These are phyloP conservation scores for Himantopus leucocephalus DNA, from an alignment of 2,113 vertebrate species.

Conservation along the genomic window DNA sequence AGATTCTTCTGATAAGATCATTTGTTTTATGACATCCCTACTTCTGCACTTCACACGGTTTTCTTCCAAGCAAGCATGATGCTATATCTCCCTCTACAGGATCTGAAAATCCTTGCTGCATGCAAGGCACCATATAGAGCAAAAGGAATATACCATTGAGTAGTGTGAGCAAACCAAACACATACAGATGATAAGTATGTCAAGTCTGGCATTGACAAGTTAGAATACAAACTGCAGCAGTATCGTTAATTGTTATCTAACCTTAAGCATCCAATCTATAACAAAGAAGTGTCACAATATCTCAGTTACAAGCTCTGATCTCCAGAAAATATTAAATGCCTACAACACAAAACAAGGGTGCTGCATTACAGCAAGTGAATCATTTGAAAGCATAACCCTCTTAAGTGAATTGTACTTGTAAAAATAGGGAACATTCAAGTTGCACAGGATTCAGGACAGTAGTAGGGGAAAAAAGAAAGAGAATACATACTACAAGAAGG, in stretches of 20 bases:
- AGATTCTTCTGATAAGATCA: neutral
- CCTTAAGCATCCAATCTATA: neutral
- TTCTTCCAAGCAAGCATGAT: neutral
- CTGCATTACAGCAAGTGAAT: neutral
- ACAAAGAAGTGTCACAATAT: neutral
- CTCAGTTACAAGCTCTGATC: neutral
- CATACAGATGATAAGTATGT: fast-evolving
- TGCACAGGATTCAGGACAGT: neutral
- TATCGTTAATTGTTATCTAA: neutral
- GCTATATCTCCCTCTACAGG: conserved; percentile 35
- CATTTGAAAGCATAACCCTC: neutral
- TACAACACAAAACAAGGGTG: neutral
- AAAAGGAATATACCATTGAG: neutral
- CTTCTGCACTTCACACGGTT: neutral
- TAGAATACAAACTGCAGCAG: neutral
- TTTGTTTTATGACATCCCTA: neutral
- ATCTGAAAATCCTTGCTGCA: neutral
- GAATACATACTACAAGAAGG: conserved; percentile 91
- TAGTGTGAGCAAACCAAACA: neutral
- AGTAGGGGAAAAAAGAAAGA: conserved; percentile 53
- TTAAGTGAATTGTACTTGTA: neutral
- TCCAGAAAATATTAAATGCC: neutral
- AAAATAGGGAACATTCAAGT: neutral
- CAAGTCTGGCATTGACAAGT: neutral
- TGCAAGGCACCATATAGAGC: neutral